Conservation (phyloP, 2,797 vertebrate genomes). For the Sebastiscus albofasciatus region DNA sequence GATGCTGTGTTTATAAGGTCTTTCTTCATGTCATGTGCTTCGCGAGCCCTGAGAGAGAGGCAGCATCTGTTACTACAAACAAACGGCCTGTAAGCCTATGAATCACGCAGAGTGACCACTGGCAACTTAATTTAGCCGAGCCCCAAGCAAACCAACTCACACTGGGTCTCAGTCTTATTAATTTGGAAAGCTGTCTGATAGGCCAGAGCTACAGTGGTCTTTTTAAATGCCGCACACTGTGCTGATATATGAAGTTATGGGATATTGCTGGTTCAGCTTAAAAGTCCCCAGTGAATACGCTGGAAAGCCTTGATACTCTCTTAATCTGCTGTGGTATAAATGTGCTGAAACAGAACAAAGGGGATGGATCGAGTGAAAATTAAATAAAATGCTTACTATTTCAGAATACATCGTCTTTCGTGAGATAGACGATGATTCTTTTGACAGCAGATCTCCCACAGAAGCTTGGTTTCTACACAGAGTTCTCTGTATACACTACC, state of each 20-base stretch:
- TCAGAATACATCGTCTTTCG: slow-evolving; percentile 20
- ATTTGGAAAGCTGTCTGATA: slow-evolving; percentile 46
- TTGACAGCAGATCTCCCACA: neutral
- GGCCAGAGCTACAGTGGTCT: slow-evolving; percentile 14
- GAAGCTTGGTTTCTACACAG: slow-evolving; percentile 11
- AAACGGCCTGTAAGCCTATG: slow-evolving; percentile 39
- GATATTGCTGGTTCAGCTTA: slow-evolving; percentile 61
- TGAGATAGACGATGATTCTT: slow-evolving; percentile 5
- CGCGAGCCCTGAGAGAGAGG: slow-evolving; percentile 1
- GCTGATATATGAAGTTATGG: slow-evolving; percentile 51
- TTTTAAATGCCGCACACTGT: slow-evolving; percentile 46
- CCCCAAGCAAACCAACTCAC: slow-evolving; percentile 29
- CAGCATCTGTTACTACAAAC: slow-evolving; percentile 52
- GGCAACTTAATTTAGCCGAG: slow-evolving; percentile 54
- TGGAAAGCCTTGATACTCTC: slow-evolving; percentile 28
- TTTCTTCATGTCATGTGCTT: slow-evolving; percentile 22
- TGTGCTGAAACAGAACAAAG: slow-evolving; percentile 58
- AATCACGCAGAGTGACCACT: slow-evolving; percentile 45
- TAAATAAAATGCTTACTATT: slow-evolving; percentile 36
- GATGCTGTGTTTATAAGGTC: slow-evolving; percentile 24
- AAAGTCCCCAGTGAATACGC: slow-evolving; percentile 22
- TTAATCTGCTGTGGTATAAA: slow-evolving; percentile 52
- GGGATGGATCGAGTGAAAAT: slow-evolving; percentile 33
- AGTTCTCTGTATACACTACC: neutral
- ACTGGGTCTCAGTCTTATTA: slow-evolving; percentile 46